phyloP scores from a whole-genome alignment of 2,797 vertebrate species.

The Coilia nasus region DNA sequence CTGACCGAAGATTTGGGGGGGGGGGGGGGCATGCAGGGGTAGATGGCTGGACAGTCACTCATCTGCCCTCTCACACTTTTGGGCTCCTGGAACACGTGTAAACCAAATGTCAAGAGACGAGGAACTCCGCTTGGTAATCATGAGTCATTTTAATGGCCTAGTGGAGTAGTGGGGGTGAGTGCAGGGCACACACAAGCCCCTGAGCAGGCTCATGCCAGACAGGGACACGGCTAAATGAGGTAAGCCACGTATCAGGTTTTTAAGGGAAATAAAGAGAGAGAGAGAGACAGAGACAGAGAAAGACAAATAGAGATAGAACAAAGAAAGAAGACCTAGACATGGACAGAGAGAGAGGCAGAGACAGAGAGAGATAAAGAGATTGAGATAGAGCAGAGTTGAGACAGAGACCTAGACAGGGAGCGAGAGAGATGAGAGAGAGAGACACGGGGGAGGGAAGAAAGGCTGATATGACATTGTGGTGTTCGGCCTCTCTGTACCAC shows the following conservation, averaged over 20 bases:
- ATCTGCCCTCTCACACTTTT: conserved; percentile 22
- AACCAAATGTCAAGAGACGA: conserved; percentile 34
- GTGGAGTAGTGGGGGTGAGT: not conserved
- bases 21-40: not conserved
- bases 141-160: conserved; percentile 29
- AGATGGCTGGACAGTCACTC: not conserved
- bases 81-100: conserved; percentile 31
- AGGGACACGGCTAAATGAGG: conserved; percentile 40
- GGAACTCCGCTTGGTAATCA: not conserved
- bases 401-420: not conserved
- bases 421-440: not conserved
- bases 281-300: no score
- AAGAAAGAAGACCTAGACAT: no score
- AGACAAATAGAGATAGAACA: no score
- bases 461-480: conserved; percentile 38
- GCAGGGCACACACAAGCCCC: not conserved
- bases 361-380: no score
- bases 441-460: not conserved
- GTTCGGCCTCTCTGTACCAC: conserved; percentile 55
- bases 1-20: not conserved
- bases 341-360: no score
- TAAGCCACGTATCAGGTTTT: conserved; percentile 56
- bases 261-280: not conserved
- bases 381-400: no score
- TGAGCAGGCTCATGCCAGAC: not conserved